These are phyloP conservation scores for Cremastobaeus sp. DNA, from an alignment of 2,888 invertebrate genomes.

Conservation along the genomic window DNA sequence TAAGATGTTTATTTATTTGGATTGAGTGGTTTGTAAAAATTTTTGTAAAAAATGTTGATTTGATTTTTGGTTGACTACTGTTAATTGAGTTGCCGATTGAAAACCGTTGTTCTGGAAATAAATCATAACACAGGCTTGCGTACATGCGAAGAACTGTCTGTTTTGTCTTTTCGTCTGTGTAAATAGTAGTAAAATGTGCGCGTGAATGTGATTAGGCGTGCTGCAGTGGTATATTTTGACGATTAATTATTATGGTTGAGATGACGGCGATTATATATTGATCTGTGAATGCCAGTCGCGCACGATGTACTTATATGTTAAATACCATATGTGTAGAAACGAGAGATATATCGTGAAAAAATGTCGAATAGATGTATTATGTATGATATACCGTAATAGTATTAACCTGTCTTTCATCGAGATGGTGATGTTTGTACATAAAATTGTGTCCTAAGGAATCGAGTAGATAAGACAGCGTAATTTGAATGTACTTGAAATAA, in stretches of 20 bases:
- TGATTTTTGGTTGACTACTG: too few relatives aligned
- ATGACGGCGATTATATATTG: slow-evolving; percentile 43
- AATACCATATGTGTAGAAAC: slow-evolving; percentile 54
- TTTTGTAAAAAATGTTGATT: too few relatives aligned
- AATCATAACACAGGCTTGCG: too few relatives aligned
- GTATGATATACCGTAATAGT: slow-evolving; percentile 75
- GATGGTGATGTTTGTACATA: slow-evolving; percentile 72
- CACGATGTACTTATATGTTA: slow-evolving; percentile 47
- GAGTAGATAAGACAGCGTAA: slow-evolving; percentile 68
- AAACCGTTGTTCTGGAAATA: too few relatives aligned
- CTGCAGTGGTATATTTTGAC: slow-evolving; percentile 46
- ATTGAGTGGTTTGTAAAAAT: too few relatives aligned
- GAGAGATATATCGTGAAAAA: slow-evolving; percentile 51
- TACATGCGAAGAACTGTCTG: too few relatives aligned
- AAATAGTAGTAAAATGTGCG: slow-evolving; percentile 39
- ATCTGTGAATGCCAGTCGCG: slow-evolving; percentile 37
- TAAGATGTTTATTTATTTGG: too few relatives aligned
- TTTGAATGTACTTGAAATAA: slow-evolving; percentile 70
- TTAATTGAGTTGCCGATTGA: too few relatives aligned
- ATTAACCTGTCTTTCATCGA: slow-evolving; percentile 70
- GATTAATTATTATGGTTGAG: slow-evolving; percentile 51
- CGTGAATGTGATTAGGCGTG: slow-evolving; percentile 36
- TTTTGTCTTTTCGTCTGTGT: slow-evolving; percentile 26
- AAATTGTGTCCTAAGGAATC: slow-evolving; percentile 67
- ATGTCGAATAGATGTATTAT: slow-evolving; percentile 70